These are phyloP conservation scores for Epizoanthus ramosus DNA, from an alignment of 92 coral and sea anemone species.

Conservation along the genomic window DNA sequence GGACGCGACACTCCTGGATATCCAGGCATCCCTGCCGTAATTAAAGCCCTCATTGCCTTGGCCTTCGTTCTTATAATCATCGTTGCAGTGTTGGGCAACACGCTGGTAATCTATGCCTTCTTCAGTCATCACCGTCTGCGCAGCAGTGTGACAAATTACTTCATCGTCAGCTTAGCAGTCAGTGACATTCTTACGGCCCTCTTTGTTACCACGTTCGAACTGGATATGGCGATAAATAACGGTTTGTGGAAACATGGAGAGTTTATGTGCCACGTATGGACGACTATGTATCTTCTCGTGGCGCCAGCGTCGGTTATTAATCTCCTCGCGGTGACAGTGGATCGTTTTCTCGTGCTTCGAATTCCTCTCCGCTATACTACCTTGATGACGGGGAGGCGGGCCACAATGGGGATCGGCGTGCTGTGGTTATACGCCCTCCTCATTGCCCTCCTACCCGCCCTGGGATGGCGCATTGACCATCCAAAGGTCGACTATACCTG, in stretches of 20 bases:
- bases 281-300: slow-evolving; percentile 72
- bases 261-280: slow-evolving; percentile 71
- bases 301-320: slow-evolving; percentile 85
- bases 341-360: slow-evolving; percentile 74
- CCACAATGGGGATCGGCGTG: slow-evolving; percentile 51
- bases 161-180: slow-evolving; percentile 78
- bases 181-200: slow-evolving; percentile 76
- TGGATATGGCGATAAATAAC: slow-evolving; percentile 37
- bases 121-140: slow-evolving; percentile 68
- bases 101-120: slow-evolving; percentile 76
- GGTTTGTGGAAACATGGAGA: slow-evolving; percentile 69
- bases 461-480: slow-evolving; percentile 60
- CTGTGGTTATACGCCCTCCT: slow-evolving; percentile 78
- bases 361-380: slow-evolving; percentile 85
- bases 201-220: slow-evolving; percentile 61
- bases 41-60: slow-evolving; percentile 40
- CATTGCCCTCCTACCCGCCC: slow-evolving; percentile 68
- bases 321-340: slow-evolving; percentile 86
- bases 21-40: not conserved
- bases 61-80: slow-evolving; percentile 50
- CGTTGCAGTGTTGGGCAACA: slow-evolving; percentile 66
- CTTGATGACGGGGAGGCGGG: slow-evolving; percentile 73
- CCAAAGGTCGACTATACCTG: slow-evolving; percentile 22
- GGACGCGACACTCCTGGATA: not conserved
- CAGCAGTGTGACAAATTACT: slow-evolving; percentile 78